phyloP scores from a whole-genome alignment of 2,888 invertebrate species.

The Dromius quadrimaculatus region DNA sequence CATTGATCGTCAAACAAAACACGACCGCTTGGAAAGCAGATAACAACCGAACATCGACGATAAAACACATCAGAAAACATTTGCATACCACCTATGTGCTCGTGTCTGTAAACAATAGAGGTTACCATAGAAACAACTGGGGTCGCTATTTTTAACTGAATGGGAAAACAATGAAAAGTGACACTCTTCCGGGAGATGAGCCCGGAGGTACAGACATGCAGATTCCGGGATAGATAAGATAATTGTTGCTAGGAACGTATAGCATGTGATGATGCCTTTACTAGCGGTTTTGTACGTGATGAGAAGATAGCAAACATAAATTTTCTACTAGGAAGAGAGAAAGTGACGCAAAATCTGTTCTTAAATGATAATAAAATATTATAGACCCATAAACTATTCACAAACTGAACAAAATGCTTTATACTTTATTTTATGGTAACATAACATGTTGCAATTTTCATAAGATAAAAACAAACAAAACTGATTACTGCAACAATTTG shows the following conservation, averaged over 20 bases:
- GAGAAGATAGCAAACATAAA: conserved; percentile 3
- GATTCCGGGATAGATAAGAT: conserved; percentile 31
- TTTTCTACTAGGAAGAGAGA: conserved; percentile 1
- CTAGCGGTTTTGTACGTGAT: too few species aligned
- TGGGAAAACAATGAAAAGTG: conserved; percentile 31
- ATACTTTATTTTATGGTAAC: too few species aligned
- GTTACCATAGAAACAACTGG: background rate
- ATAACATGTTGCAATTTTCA: too few species aligned
- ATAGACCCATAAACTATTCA: background rate
- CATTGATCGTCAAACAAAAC: conserved; percentile 6
- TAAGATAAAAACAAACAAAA: too few species aligned
- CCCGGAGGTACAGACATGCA: background rate
- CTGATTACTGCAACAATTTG: too few species aligned
- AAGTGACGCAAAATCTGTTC: background rate
- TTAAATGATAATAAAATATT: conserved; percentile 2
- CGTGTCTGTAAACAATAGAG: conserved; percentile 16
- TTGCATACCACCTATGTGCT: conserved; percentile 12
- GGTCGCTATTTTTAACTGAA: background rate
- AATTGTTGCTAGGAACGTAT: too few species aligned
- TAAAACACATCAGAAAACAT: conserved; percentile 36
- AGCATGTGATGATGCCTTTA: conserved; percentile 2
- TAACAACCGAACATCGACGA: conserved; percentile 27
- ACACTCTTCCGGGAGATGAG: conserved; percentile 13
- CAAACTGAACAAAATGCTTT: conserved; percentile 2
- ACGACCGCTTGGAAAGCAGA: background rate